phyloP scores from a whole-genome alignment of 2,113 vertebrate species.

The Anguilla japonica region DNA sequence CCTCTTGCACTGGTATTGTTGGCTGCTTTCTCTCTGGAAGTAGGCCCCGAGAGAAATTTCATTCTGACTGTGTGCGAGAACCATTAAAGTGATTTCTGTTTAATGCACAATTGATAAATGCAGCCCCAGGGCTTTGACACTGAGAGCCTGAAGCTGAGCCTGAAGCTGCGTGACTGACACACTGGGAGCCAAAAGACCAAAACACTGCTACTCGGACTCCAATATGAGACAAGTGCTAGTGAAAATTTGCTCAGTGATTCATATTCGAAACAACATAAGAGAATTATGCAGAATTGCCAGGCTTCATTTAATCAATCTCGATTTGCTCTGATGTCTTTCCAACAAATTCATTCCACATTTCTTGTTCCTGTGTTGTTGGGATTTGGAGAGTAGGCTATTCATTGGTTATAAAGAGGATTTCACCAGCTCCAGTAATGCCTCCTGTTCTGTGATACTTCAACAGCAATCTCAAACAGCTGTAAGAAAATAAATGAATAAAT shows the following conservation, averaged over 20 bases:
- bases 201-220: background rate
- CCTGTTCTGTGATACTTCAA: background rate
- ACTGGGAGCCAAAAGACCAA: background rate
- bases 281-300: background rate
- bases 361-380: conserved; percentile 23
- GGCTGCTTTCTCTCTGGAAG: conserved; percentile 37
- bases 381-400: conserved; percentile 21
- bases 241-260: background rate
- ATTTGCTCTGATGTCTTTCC: conserved; percentile 41
- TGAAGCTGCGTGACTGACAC: background rate
- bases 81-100: conserved; percentile 58
- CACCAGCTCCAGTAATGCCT: conserved; percentile 35
- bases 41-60: conserved; percentile 51
- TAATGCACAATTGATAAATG: conserved; percentile 59
- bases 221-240: background rate
- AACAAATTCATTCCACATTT: conserved; percentile 42
- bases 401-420: conserved; percentile 39
- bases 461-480: background rate
- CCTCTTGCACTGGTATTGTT: background rate
- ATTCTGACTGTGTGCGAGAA: conserved; percentile 41
- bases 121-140: conserved; percentile 45
- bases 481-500: background rate
- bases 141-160: conserved; percentile 42
- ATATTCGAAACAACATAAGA: conserved; percentile 1
- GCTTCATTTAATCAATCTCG: background rate